phyloP scores from a whole-genome alignment of 2,113 vertebrate genomes.

The Lates calcarifer region DNA sequence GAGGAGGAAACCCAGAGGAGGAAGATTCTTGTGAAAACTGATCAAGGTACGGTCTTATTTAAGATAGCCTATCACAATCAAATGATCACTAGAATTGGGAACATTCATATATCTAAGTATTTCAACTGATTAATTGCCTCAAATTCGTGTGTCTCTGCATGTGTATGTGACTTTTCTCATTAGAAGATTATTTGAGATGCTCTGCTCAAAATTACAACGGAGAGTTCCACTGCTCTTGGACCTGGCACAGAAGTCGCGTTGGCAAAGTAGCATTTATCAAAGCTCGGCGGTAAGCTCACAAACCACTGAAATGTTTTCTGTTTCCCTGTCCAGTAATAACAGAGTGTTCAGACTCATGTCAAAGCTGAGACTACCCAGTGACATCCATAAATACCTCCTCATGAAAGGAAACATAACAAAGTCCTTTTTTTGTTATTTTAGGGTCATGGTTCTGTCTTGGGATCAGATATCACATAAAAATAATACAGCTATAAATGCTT shows the following conservation, averaged over 20 bases:
- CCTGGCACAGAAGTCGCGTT: slow-evolving; percentile 52
- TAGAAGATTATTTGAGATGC: slow-evolving; percentile 66
- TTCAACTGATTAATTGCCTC: neutral
- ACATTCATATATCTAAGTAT: neutral
- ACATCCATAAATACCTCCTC: slow-evolving; percentile 1
- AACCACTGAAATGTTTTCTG: slow-evolving; percentile 12
- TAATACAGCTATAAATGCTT: slow-evolving; percentile 12
- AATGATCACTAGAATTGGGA: neutral
- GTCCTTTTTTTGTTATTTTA: slow-evolving; percentile 4
- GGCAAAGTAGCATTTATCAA: slow-evolving; percentile 69
- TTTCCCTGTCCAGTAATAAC: slow-evolving; percentile 33
- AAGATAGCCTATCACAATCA: neutral
- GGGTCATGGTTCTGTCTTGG: neutral
- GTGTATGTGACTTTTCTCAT: neutral
- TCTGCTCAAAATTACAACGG: slow-evolving; percentile 67
- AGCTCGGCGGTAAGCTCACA: slow-evolving; percentile 64
- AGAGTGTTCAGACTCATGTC: slow-evolving; percentile 13
- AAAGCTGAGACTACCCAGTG: slow-evolving; percentile 14
- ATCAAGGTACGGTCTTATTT: slow-evolving; percentile 30
- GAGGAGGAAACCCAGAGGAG: neutral
- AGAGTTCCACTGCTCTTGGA: slow-evolving; percentile 76
- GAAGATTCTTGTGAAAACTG: slow-evolving; percentile 62
- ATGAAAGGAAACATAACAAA: slow-evolving; percentile 10
- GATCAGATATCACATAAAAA: neutral
- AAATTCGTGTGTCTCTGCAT: neutral